phyloP scores from a whole-genome alignment of 2,888 invertebrate genomes.

The Spodoptera picta region DNA sequence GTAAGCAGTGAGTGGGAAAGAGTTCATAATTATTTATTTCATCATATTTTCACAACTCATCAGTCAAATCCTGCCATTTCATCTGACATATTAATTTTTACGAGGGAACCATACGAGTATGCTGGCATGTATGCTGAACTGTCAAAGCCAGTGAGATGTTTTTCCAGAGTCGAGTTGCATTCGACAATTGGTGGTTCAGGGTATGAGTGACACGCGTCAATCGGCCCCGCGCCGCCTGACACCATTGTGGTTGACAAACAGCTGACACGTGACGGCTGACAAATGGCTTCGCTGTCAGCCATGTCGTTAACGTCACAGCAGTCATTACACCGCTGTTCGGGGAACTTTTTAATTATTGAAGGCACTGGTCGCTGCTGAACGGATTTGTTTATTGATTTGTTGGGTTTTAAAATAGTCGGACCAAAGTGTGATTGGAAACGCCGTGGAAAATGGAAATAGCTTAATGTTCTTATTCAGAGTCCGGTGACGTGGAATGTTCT shows the following conservation, averaged over 20 bases:
- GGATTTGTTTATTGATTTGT: constrained; percentile 54
- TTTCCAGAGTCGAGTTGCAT: constrained; percentile 31
- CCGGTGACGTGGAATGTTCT: too few species aligned
- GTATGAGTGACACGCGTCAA: constrained; percentile 75
- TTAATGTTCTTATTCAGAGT: not conserved
- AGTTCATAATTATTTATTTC: too few species aligned
- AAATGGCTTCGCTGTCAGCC: constrained; percentile 70
- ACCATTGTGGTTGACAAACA: constrained; percentile 80
- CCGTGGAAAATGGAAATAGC: constrained; percentile 21
- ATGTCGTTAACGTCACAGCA: constrained; percentile 77
- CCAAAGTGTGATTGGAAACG: constrained; percentile 32
- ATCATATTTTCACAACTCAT: too few species aligned
- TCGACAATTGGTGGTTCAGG: constrained; percentile 53
- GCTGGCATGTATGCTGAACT: not conserved
- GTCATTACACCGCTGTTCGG: constrained; percentile 73
- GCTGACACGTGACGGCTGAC: constrained; percentile 79
- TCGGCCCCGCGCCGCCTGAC: constrained; percentile 78
- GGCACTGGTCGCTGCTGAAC: constrained; percentile 30
- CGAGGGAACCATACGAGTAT: not conserved
- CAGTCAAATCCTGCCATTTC: constrained; percentile 3
- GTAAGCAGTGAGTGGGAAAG: too few species aligned
- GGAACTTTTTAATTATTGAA: constrained; percentile 77
- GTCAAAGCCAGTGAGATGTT: constrained; percentile 2
- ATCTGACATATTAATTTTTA: constrained; percentile 3
- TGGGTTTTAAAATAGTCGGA: constrained; percentile 44